These are phyloP conservation scores for Scaptomyza reducta DNA, from an alignment of 2,888 invertebrate species.

Conservation along the genomic window DNA sequence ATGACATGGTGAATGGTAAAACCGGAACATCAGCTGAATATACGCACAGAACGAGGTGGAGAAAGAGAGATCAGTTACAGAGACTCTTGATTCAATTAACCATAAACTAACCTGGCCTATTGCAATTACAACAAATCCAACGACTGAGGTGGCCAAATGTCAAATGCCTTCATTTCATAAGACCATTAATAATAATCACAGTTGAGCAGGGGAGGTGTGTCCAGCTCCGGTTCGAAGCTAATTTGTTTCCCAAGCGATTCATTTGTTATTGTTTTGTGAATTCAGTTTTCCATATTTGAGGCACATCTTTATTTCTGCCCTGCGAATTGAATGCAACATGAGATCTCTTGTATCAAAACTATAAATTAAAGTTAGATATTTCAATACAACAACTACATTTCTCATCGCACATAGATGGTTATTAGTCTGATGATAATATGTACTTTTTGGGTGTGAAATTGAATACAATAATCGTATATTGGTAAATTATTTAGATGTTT, in stretches of 20 bases:
- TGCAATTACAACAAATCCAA: constrained; percentile 44
- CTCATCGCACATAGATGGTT: background rate
- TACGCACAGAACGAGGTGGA: constrained; percentile 48
- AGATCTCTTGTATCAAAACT: constrained; percentile 4
- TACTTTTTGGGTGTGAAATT: background rate
- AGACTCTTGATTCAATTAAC: constrained; percentile 59
- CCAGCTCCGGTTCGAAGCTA: constrained; percentile 29
- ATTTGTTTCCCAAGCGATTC: constrained; percentile 31
- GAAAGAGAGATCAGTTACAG: constrained; percentile 4
- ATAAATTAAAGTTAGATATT: constrained; percentile 5
- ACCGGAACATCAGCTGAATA: constrained; percentile 51
- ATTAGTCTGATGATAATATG: background rate
- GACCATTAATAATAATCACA: constrained; percentile 43
- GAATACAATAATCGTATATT: background rate
- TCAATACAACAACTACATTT: background rate
- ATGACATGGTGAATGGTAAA: constrained; percentile 21
- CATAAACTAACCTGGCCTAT: constrained; percentile 37
- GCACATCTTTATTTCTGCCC: constrained; percentile 6
- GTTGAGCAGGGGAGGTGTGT: constrained; percentile 55
- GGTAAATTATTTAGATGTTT: background rate
- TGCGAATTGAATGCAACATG: background rate
- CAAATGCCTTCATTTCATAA: constrained; percentile 41
- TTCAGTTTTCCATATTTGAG: constrained; percentile 6
- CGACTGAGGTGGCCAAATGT: constrained; percentile 47
- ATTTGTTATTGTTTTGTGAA: constrained; percentile 40